Conservation (phyloP, 2,888 invertebrate species). For the Nomada goodeniana region DNA sequence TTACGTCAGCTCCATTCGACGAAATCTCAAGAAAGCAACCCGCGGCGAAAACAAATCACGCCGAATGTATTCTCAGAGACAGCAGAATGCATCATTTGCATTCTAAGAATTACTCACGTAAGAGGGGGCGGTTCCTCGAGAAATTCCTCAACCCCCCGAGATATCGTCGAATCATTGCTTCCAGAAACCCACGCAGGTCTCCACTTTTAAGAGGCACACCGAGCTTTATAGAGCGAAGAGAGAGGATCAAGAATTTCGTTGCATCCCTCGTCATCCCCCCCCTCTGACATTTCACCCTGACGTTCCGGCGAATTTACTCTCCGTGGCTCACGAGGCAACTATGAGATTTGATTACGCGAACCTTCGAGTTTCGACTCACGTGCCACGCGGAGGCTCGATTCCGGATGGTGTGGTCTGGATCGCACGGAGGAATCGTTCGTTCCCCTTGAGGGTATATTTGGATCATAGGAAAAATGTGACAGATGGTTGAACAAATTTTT, state of each 20-base stretch:
- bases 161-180: background rate
- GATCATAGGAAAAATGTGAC: background rate
- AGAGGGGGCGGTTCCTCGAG: background rate
- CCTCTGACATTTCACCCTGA: conserved; percentile 39
- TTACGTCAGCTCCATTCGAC: background rate
- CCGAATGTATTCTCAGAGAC: background rate
- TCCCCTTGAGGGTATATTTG: background rate
- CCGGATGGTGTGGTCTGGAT: conserved; percentile 15
- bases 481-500: too few relatives aligned
- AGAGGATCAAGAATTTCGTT: conserved; percentile 31
- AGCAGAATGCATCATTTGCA: background rate
- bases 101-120: background rate
- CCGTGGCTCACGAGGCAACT: conserved; percentile 38
- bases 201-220: background rate
- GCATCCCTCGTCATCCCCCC: conserved; percentile 29
- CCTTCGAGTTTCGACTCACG: conserved; percentile 49
- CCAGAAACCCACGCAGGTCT: background rate
- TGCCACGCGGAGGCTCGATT: conserved; percentile 50
- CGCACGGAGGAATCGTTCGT: background rate
- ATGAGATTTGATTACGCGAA: conserved; percentile 57
- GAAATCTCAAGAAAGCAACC: background rate
- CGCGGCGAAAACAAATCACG: background rate
- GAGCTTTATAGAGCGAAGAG: background rate
- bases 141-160: background rate
- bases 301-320: conserved; percentile 32